Conservation (phyloP, 2,797 vertebrate genomes). For the Astyanax mexicanus region DNA sequence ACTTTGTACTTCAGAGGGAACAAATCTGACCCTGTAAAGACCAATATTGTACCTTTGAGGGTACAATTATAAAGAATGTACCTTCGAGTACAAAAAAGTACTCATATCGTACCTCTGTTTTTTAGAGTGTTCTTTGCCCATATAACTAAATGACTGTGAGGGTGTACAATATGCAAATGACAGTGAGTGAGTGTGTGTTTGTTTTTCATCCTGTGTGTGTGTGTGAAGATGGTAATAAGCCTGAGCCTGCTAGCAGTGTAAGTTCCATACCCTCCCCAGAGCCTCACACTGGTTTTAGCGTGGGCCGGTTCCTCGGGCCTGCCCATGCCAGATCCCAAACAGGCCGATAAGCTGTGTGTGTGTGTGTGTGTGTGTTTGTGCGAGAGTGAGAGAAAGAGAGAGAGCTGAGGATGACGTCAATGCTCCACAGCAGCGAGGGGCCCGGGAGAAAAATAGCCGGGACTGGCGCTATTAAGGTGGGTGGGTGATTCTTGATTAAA, state of each 20-base stretch:
- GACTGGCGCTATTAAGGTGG: slow-evolving; percentile 43
- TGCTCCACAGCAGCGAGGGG: slow-evolving; percentile 24
- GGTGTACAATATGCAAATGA: neutral
- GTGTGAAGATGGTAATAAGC: neutral
- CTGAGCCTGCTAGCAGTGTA: slow-evolving; percentile 33
- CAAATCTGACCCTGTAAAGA: no score
- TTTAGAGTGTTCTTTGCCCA: neutral
- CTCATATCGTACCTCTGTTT: no score
- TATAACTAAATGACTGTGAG: neutral
- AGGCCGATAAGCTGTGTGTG: slow-evolving; percentile 57
- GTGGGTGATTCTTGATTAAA: slow-evolving; percentile 35
- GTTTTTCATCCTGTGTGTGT: slow-evolving; percentile 6
- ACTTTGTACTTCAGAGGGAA: no score
- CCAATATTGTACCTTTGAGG: no score
- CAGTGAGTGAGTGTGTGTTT: slow-evolving; percentile 5
- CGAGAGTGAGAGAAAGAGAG: slow-evolving; percentile 14
- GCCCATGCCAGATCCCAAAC: slow-evolving; percentile 62
- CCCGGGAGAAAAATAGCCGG: slow-evolving; percentile 41
- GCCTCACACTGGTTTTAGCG: slow-evolving; percentile 35
- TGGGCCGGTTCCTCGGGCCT: slow-evolving; percentile 61
- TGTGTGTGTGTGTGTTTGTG: slow-evolving; percentile 47
- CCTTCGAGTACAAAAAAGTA: no score
- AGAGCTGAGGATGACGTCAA: slow-evolving; percentile 52
- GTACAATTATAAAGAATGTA: no score
- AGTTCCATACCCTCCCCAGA: slow-evolving; percentile 32